Evolutionary conservation across 2,888 invertebrate genomes (phyloP).

Genomic region (Siphlonurus alternatus): DNA sequence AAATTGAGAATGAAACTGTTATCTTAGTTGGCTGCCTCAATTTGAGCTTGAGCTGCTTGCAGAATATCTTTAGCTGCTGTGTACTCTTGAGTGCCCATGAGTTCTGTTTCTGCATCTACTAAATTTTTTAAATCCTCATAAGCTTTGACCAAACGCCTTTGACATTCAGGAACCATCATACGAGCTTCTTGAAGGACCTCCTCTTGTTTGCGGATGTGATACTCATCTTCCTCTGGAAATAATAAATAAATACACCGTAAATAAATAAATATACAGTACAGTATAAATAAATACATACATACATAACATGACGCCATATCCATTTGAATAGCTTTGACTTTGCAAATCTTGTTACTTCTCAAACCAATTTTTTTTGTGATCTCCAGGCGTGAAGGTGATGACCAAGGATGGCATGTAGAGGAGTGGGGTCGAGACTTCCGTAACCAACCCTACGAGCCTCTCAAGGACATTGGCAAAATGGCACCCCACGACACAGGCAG

Average conservation of each 20-base stretch:
- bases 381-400: too few relatives aligned
- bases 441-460: too few relatives aligned
- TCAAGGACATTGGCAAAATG: too few relatives aligned
- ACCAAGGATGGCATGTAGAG: too few relatives aligned
- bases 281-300: too few relatives aligned
- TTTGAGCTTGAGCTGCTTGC: slow-evolving; percentile 24
- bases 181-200: slow-evolving; percentile 77
- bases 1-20: neutral
- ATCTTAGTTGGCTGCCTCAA: neutral
- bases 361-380: too few relatives aligned
- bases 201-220: slow-evolving; percentile 64
- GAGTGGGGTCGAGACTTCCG: too few relatives aligned
- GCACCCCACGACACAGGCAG: too few relatives aligned
- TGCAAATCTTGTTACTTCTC: too few relatives aligned
- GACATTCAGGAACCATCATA: slow-evolving; percentile 88
- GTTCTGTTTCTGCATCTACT: slow-evolving; percentile 55
- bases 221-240: slow-evolving; percentile 48
- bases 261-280: too few relatives aligned
- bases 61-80: slow-evolving; percentile 46
- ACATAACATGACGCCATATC: too few relatives aligned
- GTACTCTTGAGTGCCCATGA: slow-evolving; percentile 58
- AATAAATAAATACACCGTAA: neutral
- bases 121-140: slow-evolving; percentile 55
- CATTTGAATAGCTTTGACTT: too few relatives aligned
- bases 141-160: slow-evolving; percentile 58